Evolutionary conservation across 2,888 invertebrate genomes (phyloP).

Genomic region (Conistra vaccinii): DNA sequence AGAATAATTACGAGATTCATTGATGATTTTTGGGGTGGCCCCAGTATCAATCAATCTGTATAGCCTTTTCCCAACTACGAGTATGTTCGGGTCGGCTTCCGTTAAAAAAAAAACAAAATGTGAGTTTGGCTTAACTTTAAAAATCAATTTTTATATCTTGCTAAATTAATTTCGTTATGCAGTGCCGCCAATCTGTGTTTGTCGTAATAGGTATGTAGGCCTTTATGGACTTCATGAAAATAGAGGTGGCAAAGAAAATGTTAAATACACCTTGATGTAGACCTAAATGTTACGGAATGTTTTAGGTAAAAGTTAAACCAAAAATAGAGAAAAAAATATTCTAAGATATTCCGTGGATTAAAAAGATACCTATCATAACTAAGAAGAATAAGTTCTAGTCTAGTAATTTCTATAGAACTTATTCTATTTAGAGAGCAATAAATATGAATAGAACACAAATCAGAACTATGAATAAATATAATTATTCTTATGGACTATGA

Average conservation of each 20-base stretch:
- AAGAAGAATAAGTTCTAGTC: slow-evolving; percentile 1
- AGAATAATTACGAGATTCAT: neutral
- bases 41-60: neutral
- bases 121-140: no score
- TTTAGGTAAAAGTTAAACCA: neutral
- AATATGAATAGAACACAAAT: slow-evolving; percentile 17
- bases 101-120: no score
- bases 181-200: neutral
- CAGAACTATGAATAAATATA: slow-evolving; percentile 11
- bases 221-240: neutral
- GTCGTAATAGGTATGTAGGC: neutral
- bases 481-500: slow-evolving; percentile 1
- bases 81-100: no score
- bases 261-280: neutral
- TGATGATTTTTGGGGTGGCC: neutral
- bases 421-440: neutral
- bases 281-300: neutral
- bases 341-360: neutral
- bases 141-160: neutral
- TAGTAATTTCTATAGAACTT: neutral
- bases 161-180: neutral
- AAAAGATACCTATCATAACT: neutral
- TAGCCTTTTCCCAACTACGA: no score
- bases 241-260: neutral
- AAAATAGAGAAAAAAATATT: neutral